Percentiles rank a stretch among this genome's conserved stretches.
phyloP scores from a whole-genome alignment of 2,888 invertebrate genomes.

The Hecatera dysodea region DNA sequence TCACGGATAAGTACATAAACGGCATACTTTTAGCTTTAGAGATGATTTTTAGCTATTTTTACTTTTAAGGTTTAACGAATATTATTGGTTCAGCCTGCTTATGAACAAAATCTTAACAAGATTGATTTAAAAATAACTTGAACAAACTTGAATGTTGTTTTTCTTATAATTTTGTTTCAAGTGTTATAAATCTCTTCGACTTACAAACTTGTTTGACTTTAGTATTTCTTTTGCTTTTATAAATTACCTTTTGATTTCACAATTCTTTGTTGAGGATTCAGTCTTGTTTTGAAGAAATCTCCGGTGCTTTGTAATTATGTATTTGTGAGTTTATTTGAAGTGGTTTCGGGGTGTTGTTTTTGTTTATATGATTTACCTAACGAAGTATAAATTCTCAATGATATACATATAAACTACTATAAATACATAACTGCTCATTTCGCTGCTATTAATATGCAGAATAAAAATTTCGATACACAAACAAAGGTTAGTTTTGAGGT shows the following conservation, averaged over 20 bases:
- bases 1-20: no score
- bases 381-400: background rate
- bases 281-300: slow-evolving; percentile 30
- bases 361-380: background rate
- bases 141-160: slow-evolving; percentile 1
- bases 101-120: slow-evolving; percentile 2
- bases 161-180: slow-evolving; percentile 59
- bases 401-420: no score
- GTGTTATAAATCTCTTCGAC: slow-evolving; percentile 66
- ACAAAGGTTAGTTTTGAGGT: no score
- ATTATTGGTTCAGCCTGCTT: background rate
- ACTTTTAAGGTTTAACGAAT: no score
- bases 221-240: slow-evolving; percentile 47
- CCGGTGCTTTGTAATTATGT: slow-evolving; percentile 29
- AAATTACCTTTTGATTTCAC: slow-evolving; percentile 54
- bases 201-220: slow-evolving; percentile 46
- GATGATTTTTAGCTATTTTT: no score
- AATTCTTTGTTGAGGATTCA: slow-evolving; percentile 12
- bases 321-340: slow-evolving; percentile 11
- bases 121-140: slow-evolving; percentile 30
- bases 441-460: no score
- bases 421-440: background rate
- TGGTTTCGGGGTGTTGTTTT: background rate
- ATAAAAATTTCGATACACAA: no score
- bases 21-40: no score